Conservation (phyloP, 2,888 invertebrate species). For the Chaitophorus viminalis region DNA sequence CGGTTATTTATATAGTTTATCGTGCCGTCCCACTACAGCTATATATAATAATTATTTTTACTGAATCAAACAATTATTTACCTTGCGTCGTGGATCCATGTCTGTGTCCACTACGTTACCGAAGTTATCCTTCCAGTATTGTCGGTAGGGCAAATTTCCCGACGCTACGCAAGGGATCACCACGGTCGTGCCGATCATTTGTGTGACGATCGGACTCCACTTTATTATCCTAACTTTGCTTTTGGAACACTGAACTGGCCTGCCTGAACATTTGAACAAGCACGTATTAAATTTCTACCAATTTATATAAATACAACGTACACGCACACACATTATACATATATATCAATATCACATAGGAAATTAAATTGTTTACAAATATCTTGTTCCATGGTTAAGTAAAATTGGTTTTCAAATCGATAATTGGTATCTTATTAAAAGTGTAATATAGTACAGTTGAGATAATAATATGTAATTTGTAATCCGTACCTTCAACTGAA, state of each 20-base stretch:
- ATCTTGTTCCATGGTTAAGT: no score
- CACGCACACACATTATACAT: no score
- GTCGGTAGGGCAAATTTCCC: conserved; percentile 73
- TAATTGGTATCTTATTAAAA: no score
- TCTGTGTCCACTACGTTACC: conserved; percentile 69
- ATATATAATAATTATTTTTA: background rate
- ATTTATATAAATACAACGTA: background rate
- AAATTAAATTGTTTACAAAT: no score
- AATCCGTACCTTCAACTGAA: conserved; percentile 69
- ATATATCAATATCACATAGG: no score
- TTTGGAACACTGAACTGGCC: conserved; percentile 54
- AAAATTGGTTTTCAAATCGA: no score
- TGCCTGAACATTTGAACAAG: conserved; percentile 5
- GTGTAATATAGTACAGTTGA: no score
- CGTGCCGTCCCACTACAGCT: background rate
- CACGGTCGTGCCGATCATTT: conserved; percentile 73
- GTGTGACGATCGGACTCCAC: conserved; percentile 71
- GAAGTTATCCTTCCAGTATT: conserved; percentile 76
- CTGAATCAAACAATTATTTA: background rate
- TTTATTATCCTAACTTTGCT: conserved; percentile 42
- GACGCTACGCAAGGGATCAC: conserved; percentile 77
- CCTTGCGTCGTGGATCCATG: conserved; percentile 43
- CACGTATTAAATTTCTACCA: background rate
- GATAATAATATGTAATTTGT: background rate
- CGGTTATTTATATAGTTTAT: background rate